Conservation (phyloP, 2,797 vertebrate species). For the Chaenodraco wilsoni region DNA sequence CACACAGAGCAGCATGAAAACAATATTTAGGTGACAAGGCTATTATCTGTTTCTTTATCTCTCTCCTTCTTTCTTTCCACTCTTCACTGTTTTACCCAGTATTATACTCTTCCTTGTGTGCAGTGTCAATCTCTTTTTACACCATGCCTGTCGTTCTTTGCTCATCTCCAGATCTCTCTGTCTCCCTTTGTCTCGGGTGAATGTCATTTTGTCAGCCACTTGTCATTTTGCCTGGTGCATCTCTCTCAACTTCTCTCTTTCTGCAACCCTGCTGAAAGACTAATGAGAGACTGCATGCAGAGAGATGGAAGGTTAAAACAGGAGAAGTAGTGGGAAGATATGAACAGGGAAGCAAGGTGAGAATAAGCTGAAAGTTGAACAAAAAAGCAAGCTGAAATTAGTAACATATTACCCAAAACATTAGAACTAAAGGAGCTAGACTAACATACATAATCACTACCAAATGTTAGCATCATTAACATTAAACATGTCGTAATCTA, state of each 20-base stretch:
- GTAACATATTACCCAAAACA: not conserved
- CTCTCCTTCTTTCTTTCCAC: constrained; percentile 13
- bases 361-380: not conserved
- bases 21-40: constrained; percentile 56
- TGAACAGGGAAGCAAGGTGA: not conserved
- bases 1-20: constrained; percentile 57
- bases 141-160: constrained; percentile 51
- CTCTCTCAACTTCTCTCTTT: constrained; percentile 17
- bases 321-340: constrained; percentile 16
- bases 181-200: constrained; percentile 51
- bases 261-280: constrained; percentile 43
- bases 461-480: not conserved
- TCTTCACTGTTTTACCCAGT: constrained; percentile 36
- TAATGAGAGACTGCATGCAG: constrained; percentile 56
- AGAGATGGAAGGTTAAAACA: constrained; percentile 32
- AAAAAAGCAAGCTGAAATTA: not conserved
- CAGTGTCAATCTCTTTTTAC: constrained; percentile 61
- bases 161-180: constrained; percentile 30
- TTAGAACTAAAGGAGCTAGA: not conserved
- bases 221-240: constrained; percentile 58
- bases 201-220: constrained; percentile 71
- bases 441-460: not conserved
- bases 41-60: constrained; percentile 37
- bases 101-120: constrained; percentile 35
- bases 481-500: not conserved